Percentiles rank a stretch among this genome's conserved stretches.
phyloP scores from a whole-genome alignment of 1,140 invertebrate species.

The Meloidogyne floridensis region DNA sequence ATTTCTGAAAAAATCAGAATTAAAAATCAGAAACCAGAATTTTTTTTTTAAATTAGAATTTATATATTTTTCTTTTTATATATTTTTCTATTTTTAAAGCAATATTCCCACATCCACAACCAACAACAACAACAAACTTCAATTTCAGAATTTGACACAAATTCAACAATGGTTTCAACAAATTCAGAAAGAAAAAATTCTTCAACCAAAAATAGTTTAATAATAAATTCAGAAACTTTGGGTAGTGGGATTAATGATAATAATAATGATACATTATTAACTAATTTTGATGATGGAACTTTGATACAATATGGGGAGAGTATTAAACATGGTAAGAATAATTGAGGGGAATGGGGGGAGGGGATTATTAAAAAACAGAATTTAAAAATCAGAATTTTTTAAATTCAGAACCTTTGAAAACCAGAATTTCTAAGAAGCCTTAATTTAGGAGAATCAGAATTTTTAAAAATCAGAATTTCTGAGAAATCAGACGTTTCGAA shows the following conservation, averaged over 20 bases:
- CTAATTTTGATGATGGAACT: constrained; percentile 44
- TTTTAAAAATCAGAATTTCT: too few species aligned
- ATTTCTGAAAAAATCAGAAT: too few species aligned
- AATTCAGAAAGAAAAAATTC: constrained; percentile 3
- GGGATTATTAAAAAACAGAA: too few species aligned
- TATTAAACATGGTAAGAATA: not conserved
- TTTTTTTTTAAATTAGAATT: too few species aligned
- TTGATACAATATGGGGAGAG: constrained; percentile 42
- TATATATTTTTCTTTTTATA: too few species aligned
- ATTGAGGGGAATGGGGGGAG: too few species aligned
- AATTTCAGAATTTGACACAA: constrained; percentile 17
- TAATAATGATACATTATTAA: not conserved
- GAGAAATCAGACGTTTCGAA: too few species aligned
- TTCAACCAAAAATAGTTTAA: not conserved
- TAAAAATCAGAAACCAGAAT: too few species aligned
- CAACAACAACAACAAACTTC: not conserved
- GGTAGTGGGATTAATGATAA: not conserved
- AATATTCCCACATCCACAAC: not conserved
- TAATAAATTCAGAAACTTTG: not conserved
- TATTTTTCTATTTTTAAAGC: constrained; percentile 20
- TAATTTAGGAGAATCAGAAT: too few species aligned
- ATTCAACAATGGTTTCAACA: constrained; percentile 19
- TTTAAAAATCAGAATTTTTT: too few species aligned
- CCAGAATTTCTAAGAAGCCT: not conserved
- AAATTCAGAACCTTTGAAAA: too few species aligned